phyloP scores from a whole-genome alignment of 2,113 vertebrate species.

The Platysternon megacephalum region DNA sequence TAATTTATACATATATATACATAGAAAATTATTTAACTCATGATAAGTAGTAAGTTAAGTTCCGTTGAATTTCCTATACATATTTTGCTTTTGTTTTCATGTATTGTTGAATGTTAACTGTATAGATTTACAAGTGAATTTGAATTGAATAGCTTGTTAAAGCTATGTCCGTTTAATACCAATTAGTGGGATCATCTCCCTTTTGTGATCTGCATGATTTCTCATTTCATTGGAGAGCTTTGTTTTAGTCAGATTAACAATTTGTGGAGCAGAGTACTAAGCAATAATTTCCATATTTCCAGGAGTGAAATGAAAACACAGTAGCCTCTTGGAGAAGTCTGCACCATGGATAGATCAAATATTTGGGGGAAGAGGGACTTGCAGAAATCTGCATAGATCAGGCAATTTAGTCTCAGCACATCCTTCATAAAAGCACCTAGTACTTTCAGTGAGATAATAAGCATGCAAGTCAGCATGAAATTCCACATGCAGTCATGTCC shows the following conservation, averaged over 20 bases:
- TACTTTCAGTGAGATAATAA: slow-evolving; percentile 21
- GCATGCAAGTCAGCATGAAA: slow-evolving; percentile 30
- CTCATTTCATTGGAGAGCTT: not conserved
- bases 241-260: not conserved
- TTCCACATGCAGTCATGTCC: slow-evolving; percentile 19
- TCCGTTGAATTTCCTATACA: not conserved
- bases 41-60: not conserved
- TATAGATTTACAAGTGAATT: not conserved
- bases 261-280: not conserved
- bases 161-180: not conserved
- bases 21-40: not conserved
- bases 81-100: not conserved
- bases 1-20: not conserved
- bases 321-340: not conserved
- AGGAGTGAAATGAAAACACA: not conserved
- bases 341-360: slow-evolving; percentile 3
- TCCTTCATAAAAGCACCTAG: not conserved
- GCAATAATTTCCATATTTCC: not conserved
- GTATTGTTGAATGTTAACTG: not conserved
- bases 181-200: not conserved
- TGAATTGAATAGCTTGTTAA: slow-evolving; percentile 13
- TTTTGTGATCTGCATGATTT: not conserved
- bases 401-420: not conserved
- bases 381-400: not conserved
- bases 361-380: not conserved